Evolutionary conservation across 2,797 vertebrate species (phyloP).

Genomic region (Neoniphon sammara): DNA sequence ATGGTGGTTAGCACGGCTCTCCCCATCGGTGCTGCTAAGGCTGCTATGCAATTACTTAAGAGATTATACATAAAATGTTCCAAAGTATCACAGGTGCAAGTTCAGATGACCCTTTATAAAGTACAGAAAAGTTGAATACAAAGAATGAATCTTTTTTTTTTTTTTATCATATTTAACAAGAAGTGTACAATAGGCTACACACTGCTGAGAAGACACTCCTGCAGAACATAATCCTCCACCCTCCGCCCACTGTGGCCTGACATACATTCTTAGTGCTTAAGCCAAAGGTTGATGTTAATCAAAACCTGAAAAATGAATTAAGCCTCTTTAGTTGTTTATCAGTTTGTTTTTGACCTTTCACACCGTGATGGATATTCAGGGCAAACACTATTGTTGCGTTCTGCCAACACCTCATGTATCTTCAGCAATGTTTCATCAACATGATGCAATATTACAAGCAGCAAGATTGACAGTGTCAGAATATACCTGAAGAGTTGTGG

Average conservation of each 20-base stretch:
- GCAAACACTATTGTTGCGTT: not conserved
- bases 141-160: constrained; percentile 63
- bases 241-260: constrained; percentile 13
- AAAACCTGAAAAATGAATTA: constrained; percentile 65
- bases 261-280: constrained; percentile 27
- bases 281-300: constrained; percentile 64
- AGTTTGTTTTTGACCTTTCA: constrained; percentile 51
- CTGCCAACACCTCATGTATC: not conserved
- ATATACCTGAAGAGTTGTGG: not conserved
- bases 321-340: constrained; percentile 68
- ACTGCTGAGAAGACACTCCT: no score
- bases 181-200: no score
- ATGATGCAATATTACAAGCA: not conserved
- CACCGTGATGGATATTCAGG: not conserved
- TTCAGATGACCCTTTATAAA: constrained; percentile 69
- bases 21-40: constrained; percentile 20
- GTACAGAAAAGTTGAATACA: constrained; percentile 55
- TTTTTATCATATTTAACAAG: no score
- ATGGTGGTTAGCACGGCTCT: constrained; percentile 61
- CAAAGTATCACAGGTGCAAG: constrained; percentile 45
- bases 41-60: constrained; percentile 68
- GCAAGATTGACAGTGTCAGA: not conserved
- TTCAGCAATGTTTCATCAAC: not conserved
- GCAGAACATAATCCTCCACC: constrained; percentile 26
- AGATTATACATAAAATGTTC: constrained; percentile 60